Evolutionary conservation across 1,140 invertebrate genomes (phyloP).

Genomic region (Acromyrmex charruanus): DNA sequence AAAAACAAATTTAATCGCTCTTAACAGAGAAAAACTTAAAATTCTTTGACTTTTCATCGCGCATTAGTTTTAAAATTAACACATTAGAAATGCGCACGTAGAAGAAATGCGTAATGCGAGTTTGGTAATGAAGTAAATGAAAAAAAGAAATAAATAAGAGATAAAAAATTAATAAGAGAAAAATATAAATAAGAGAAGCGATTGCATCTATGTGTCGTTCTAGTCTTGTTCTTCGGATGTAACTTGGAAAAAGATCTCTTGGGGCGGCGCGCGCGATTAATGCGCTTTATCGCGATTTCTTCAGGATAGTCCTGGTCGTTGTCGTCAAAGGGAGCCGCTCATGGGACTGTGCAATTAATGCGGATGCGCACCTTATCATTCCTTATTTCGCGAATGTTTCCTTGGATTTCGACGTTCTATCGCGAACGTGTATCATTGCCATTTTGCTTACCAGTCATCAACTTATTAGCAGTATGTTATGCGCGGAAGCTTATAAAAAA

Average conservation of each 20-base stretch:
- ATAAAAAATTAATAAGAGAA: background rate
- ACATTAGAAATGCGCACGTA: background rate
- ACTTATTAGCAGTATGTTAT: conserved; percentile 55
- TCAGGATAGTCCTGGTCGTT: conserved; percentile 72
- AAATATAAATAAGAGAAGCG: conserved; percentile 30
- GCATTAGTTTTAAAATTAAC: background rate
- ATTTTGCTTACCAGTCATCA: conserved; percentile 48
- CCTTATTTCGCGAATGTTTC: conserved; percentile 41
- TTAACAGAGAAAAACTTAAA: background rate
- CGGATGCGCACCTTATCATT: conserved; percentile 56
- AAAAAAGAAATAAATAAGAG: background rate
- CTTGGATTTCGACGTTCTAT: conserved; percentile 54
- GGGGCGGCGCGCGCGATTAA: conserved; percentile 76
- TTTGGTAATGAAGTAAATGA: background rate
- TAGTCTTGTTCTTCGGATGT: conserved; percentile 78
- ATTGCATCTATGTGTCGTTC: conserved; percentile 68
- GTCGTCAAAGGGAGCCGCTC: conserved; percentile 80
- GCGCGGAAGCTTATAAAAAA: conserved; percentile 45
- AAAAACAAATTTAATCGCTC: background rate
- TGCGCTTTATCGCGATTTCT: conserved; percentile 83
- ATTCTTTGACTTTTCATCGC: background rate
- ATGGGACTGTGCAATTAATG: conserved; percentile 70
- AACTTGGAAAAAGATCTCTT: conserved; percentile 75
- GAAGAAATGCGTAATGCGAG: background rate
- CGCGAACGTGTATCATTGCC: conserved; percentile 1